These are phyloP conservation scores for Corythoichthys haematopterus DNA, from an alignment of 2,113 vertebrate genomes.

Conservation along the genomic window DNA sequence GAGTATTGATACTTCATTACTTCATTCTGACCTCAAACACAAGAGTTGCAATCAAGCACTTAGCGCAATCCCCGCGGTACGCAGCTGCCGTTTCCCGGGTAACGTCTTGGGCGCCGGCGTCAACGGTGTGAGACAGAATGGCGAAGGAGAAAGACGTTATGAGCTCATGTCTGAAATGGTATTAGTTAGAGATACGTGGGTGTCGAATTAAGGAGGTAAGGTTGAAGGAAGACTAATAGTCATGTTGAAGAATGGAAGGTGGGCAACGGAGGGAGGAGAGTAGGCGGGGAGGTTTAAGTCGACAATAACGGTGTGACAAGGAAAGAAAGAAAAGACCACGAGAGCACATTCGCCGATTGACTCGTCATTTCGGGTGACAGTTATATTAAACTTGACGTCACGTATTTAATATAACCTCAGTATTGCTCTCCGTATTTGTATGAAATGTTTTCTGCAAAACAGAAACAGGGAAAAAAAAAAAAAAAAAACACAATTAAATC, in stretches of 20 bases:
- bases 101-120: conserved; percentile 54
- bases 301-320: conserved; percentile 7
- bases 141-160: conserved; percentile 31
- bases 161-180: conserved; percentile 54
- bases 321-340: conserved; percentile 5
- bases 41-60: conserved; percentile 37
- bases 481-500: conserved; percentile 21
- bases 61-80: conserved; percentile 41
- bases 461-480: conserved; percentile 10
- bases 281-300: conserved; percentile 4
- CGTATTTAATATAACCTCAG: conserved; percentile 1
- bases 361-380: neutral
- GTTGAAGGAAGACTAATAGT: conserved; percentile 4
- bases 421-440: conserved; percentile 3
- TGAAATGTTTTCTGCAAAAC: conserved; percentile 12
- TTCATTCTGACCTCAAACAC: conserved; percentile 25
- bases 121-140: conserved; percentile 58
- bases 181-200: conserved; percentile 14
- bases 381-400: neutral
- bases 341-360: neutral
- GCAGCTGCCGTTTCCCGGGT: conserved; percentile 53
- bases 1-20: neutral
- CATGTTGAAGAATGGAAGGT: conserved; percentile 13
- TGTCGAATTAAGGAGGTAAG: conserved; percentile 8
- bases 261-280: conserved; percentile 11